Evolutionary conservation across 2,113 vertebrate genomes (phyloP), one percentile per base, ranked within the genome.

Genomic region (Ochotona princeps): DNA sequence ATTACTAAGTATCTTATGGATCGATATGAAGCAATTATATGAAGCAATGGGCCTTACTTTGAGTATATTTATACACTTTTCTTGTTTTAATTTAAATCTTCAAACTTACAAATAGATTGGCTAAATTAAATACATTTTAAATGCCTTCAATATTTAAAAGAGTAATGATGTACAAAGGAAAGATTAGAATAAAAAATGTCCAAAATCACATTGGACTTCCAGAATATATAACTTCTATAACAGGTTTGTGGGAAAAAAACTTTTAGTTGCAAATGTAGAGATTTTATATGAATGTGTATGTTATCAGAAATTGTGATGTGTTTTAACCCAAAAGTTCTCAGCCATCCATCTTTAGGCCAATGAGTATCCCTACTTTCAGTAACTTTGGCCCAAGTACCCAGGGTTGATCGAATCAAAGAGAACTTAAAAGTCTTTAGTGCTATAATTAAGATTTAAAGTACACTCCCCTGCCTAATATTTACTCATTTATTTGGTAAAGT

Each of bases 41-140:
- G n/a, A n/a, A n/a, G n/a, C n/a, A n/a, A 49, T 73, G 82, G 80
- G 74, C 57, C 60, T n/a, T 82, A 79, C 65, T 88, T 89, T 79
- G 9, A 90, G 5, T 20, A 23, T 89, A 35, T 14, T 11, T 80
- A 18, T 88, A 51, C 85, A 76, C 80, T 84, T 80, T 90, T 82
- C 7, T 47, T 0, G 38, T 80, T 49, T 96, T 93, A 49, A 47
- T 63, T 79, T 57, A 38, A 82, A 91, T 73, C 78, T 90, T 32
- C 20, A 65, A 5, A 20, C 35, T 95, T 83, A 44, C 28, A 74
- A 91, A 11, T 80, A 83, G 94, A 92, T 87, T 54, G 65, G 13
- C n/a, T 80, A 60, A 18, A 82, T 3, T 82, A 92, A 87, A 79
- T 92, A 35, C 74, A 92, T 92, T 95, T 79, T 92, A 44, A 89